A percentile compares a stretch with the other conserved stretches of the same genome.
These are phyloP conservation scores for Gobius niger DNA, from an alignment of 2,113 vertebrate genomes.

Conservation along the genomic window DNA sequence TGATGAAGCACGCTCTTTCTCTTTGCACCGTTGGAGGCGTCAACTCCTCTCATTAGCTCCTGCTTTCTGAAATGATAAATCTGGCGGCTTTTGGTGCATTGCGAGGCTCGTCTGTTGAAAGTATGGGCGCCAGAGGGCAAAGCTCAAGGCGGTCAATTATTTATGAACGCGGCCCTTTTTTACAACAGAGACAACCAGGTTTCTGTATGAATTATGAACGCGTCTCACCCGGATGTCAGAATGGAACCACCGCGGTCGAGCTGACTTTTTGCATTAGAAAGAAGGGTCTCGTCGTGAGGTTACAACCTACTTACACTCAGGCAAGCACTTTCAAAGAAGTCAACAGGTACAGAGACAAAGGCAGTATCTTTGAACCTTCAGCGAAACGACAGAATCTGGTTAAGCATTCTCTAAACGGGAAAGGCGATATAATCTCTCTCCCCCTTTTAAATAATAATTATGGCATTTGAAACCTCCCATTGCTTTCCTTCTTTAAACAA, in stretches of 20 bases:
- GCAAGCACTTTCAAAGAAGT: background rate
- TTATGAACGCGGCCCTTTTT: slow-evolving; percentile 35
- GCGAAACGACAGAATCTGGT: too few species aligned
- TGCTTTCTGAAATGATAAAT: background rate
- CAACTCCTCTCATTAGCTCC: background rate
- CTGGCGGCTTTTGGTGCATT: background rate
- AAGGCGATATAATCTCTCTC: too few species aligned
- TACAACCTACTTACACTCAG: background rate
- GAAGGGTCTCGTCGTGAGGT: background rate
- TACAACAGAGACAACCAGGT: slow-evolving; percentile 17
- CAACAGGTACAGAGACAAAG: background rate
- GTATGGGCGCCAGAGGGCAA: slow-evolving; percentile 19
- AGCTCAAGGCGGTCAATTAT: slow-evolving; percentile 42
- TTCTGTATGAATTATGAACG: slow-evolving; percentile 33
- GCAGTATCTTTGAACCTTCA: too few species aligned
- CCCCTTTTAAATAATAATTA: too few species aligned
- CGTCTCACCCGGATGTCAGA: background rate
- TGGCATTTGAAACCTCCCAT: too few species aligned
- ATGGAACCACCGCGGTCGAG: background rate
- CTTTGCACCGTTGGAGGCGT: background rate
- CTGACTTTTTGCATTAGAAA: background rate
- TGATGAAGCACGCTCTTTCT: background rate
- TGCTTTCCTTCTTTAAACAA: background rate
- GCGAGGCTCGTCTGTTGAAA: background rate
- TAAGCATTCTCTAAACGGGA: too few species aligned